Conservation (phyloP, 30 jellyfish, hydroid and myxozoan species). For the Cassiopea xamachana region DNA sequence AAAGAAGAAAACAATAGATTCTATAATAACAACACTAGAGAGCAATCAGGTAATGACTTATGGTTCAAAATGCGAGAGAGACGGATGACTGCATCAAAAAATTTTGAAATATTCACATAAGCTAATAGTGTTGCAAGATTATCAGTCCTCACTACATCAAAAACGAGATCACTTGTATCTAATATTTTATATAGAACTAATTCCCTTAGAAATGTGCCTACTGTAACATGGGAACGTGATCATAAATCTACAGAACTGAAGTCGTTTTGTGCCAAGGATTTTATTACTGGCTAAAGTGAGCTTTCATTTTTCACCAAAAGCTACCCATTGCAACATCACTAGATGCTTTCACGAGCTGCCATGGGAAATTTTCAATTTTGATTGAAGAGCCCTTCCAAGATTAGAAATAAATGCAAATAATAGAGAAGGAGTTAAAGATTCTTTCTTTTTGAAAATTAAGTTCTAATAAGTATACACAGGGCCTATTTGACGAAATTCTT, state of each 20-base stretch:
- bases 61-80: background rate
- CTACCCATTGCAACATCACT: background rate
- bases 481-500: background rate
- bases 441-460: background rate
- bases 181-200: background rate
- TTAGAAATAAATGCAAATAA: background rate
- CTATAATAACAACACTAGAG: background rate
- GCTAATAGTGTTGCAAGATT: background rate
- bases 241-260: background rate
- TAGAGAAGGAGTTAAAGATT: background rate
- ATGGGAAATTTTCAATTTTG: background rate
- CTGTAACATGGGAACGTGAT: background rate
- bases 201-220: background rate
- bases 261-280: background rate
- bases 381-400: background rate
- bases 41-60: background rate
- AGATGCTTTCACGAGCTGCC: background rate
- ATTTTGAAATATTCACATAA: background rate
- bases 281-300: background rate
- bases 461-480: background rate
- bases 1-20: background rate
- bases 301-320: background rate
- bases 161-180: background rate
- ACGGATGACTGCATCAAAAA: background rate
- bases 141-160: background rate